Conservation (phyloP, 37 sponge, comb jelly and placozoan species). For the Bolinopsis microptera region DNA sequence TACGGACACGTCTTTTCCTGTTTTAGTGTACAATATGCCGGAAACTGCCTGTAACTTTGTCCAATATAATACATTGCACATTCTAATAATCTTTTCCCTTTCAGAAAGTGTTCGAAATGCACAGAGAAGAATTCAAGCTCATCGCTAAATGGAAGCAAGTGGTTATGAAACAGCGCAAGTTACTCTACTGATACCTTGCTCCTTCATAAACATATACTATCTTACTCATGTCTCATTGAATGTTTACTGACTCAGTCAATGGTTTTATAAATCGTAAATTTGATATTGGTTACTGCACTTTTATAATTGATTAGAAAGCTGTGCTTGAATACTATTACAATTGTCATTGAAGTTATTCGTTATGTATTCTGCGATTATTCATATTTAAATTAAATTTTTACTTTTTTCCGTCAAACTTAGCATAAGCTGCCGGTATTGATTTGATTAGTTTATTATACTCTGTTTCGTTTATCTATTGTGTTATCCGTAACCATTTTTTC, state of each 20-base stretch:
- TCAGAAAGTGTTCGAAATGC: slow-evolving; percentile 74
- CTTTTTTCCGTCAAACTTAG: background rate
- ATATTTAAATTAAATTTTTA: background rate
- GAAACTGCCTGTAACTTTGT: no score
- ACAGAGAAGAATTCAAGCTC: slow-evolving; percentile 68
- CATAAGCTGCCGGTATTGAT: background rate
- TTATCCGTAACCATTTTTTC: background rate
- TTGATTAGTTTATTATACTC: background rate
- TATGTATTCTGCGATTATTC: background rate
- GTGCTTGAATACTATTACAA: background rate
- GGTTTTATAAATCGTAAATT: no score
- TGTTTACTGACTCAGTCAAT: no score
- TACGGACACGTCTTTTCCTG: no score
- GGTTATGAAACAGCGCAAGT: slow-evolving; percentile 69
- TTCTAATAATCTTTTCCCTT: slow-evolving; percentile 32
- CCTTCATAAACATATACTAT: background rate
- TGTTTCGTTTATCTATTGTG: background rate
- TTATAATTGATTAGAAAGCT: background rate
- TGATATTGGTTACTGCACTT: background rate
- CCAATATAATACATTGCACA: background rate
- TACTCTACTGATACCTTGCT: slow-evolving; percentile 72
- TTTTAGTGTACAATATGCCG: no score
- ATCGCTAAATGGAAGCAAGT: slow-evolving; percentile 78
- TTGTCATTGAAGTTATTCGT: background rate
- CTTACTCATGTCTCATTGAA: no score